Evolutionary conservation across 2,113 vertebrate species (phyloP).

Genomic region (Alaudala cheleensis): DNA sequence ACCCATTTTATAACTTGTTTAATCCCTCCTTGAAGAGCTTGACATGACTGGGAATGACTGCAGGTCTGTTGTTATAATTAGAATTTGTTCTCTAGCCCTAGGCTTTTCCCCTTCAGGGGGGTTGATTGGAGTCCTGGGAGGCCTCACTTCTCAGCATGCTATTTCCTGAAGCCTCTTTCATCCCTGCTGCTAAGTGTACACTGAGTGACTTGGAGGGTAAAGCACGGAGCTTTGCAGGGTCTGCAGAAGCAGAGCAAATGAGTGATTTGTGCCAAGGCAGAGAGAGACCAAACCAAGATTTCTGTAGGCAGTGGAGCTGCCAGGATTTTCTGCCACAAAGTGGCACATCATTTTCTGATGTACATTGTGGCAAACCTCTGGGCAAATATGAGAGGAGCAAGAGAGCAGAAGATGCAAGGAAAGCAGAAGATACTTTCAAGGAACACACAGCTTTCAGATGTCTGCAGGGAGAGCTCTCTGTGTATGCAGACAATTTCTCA

Average conservation of each 20-base stretch:
- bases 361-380: not conserved
- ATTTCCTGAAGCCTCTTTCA: constrained; percentile 64
- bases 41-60: constrained; percentile 56
- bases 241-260: not conserved
- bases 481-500: not conserved
- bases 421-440: not conserved
- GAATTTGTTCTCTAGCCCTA: constrained; percentile 53
- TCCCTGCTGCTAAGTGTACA: constrained; percentile 43
- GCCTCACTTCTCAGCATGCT: constrained; percentile 65
- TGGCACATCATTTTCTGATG: not conserved
- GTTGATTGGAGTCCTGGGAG: constrained; percentile 61
- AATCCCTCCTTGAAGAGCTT: constrained; percentile 24
- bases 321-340: not conserved
- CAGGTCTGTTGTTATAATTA: constrained; percentile 69
- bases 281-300: not conserved
- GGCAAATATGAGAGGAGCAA: not conserved
- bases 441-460: not conserved
- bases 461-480: not conserved
- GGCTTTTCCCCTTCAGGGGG: constrained; percentile 59
- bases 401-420: fast-evolving
- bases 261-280: not conserved
- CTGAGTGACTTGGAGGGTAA: constrained; percentile 17
- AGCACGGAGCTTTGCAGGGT: constrained; percentile 11
- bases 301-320: not conserved
- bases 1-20: constrained; percentile 16